Percentiles rank a stretch among this genome's conserved stretches.
Conservation (phyloP, 2,797 vertebrate genomes). For the Echiichthys vipera region DNA sequence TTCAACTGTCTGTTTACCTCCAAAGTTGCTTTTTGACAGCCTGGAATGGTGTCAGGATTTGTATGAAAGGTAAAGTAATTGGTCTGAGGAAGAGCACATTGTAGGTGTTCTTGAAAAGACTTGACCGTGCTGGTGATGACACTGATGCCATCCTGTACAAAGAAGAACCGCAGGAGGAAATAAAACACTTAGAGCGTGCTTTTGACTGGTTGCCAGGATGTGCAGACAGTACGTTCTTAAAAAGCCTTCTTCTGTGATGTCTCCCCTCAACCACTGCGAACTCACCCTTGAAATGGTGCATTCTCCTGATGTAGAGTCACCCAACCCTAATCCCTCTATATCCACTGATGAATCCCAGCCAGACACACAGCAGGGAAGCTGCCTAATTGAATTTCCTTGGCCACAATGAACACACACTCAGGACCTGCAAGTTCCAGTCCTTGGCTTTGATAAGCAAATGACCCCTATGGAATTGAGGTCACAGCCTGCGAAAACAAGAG, state of each 20-base stretch:
- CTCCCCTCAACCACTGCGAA: slow-evolving; percentile 75
- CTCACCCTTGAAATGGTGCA: slow-evolving; percentile 70
- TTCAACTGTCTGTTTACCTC: slow-evolving; percentile 22
- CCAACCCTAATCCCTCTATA: slow-evolving; percentile 81
- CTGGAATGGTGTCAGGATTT: slow-evolving; percentile 29
- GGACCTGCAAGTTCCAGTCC: slow-evolving; percentile 83
- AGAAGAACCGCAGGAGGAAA: slow-evolving; percentile 67
- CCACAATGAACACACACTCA: slow-evolving; percentile 88
- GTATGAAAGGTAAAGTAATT: slow-evolving; percentile 50
- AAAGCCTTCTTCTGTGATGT: slow-evolving; percentile 74
- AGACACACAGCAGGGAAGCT: slow-evolving; percentile 68
- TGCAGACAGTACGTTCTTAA: slow-evolving; percentile 62
- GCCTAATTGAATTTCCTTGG: slow-evolving; percentile 92
- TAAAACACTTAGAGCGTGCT: slow-evolving; percentile 67
- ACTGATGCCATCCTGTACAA: slow-evolving; percentile 69
- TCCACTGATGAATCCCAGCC: slow-evolving; percentile 79
- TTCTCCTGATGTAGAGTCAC: slow-evolving; percentile 74
- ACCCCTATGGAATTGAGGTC: slow-evolving; percentile 93
- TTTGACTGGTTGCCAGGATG: slow-evolving; percentile 66
- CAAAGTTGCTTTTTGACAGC: slow-evolving; percentile 23
- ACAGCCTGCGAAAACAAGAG: slow-evolving; percentile 89
- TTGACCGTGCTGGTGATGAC: slow-evolving; percentile 56
- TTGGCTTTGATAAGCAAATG: slow-evolving; percentile 92
- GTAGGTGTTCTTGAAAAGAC: slow-evolving; percentile 60
- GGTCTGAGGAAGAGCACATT: slow-evolving; percentile 47